Evolutionary conservation across 2,113 vertebrate genomes (phyloP).

Genomic region (Gymnogyps californianus): DNA sequence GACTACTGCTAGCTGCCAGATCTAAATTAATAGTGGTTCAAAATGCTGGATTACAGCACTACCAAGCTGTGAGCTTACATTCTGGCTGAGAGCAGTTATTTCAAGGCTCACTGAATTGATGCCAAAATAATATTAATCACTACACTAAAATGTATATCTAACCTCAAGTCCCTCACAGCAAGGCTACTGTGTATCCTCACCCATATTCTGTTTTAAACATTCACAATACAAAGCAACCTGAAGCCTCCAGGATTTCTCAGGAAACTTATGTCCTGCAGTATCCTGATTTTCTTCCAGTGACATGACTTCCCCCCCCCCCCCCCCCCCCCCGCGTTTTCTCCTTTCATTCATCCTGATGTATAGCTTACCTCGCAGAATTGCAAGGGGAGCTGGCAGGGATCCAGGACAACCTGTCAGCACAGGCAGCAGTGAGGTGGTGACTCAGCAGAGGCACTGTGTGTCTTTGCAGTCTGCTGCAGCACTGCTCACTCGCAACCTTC

Average conservation of each 20-base stretch:
- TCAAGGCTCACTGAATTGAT: neutral
- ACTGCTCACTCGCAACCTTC: neutral
- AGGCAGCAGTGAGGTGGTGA: constrained; percentile 30
- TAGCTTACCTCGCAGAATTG: neutral
- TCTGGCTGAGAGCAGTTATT: neutral
- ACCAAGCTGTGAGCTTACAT: neutral
- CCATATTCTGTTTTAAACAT: neutral
- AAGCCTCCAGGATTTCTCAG: neutral
- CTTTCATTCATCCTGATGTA: neutral
- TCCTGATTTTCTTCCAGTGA: neutral
- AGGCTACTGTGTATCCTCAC: neutral
- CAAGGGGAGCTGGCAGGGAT: neutral
- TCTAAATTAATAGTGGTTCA: neutral
- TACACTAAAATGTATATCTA: neutral
- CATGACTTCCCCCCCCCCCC: accelerated
- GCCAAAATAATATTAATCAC: neutral
- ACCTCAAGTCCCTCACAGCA: neutral
- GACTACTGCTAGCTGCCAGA: neutral
- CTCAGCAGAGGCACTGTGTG: constrained; percentile 37
- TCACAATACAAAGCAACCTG: neutral
- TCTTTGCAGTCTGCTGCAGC: neutral
- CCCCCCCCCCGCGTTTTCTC: neutral
- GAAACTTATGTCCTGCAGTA: neutral
- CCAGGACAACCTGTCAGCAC: neutral
- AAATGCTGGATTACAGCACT: neutral